Conservation (phyloP, 2,888 invertebrate species). For the Drosophila pegasa region DNA sequence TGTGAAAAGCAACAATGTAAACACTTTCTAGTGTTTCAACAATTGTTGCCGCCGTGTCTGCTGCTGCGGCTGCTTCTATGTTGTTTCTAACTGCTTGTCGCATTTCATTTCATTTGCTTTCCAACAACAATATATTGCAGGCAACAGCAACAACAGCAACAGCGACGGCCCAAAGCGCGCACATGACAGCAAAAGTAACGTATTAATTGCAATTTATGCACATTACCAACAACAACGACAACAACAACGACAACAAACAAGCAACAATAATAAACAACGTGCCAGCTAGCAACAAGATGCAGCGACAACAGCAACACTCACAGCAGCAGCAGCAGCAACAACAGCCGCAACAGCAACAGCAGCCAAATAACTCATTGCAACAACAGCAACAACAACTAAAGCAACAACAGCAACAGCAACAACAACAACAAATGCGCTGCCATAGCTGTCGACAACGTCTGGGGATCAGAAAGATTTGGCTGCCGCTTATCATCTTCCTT, state of each 20-base stretch:
- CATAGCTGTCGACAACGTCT: constrained; percentile 62
- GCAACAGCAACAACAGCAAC: constrained; percentile 32
- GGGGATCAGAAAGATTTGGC: constrained; percentile 82
- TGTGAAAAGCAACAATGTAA: constrained; percentile 49
- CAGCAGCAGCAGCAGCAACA: constrained; percentile 27
- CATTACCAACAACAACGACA: constrained; percentile 32
- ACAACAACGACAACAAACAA: constrained; percentile 16
- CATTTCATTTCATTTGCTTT: constrained; percentile 46
- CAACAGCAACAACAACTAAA: constrained; percentile 14
- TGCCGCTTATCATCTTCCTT: constrained; percentile 82
- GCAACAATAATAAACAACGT: constrained; percentile 18
- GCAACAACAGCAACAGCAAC: constrained; percentile 32
- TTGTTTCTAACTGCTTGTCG: constrained; percentile 30
- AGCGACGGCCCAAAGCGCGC: constrained; percentile 29
- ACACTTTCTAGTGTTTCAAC: constrained; percentile 63
- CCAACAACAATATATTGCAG: constrained; percentile 49
- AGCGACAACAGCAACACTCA: constrained; percentile 36
- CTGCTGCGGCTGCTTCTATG: constrained; percentile 19
- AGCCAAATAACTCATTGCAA: constrained; percentile 24
- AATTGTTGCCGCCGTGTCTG: constrained; percentile 19
- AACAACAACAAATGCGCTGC: constrained; percentile 44
- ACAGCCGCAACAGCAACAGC: constrained; percentile 14
- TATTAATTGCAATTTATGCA: constrained; percentile 57
- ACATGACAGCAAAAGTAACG: constrained; percentile 47
- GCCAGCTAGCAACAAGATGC: constrained; percentile 29